A percentile compares a stretch with the other conserved stretches of the same genome.
Evolutionary conservation across 2,888 invertebrate species (phyloP).

Genomic region (Netelia inedita): DNA sequence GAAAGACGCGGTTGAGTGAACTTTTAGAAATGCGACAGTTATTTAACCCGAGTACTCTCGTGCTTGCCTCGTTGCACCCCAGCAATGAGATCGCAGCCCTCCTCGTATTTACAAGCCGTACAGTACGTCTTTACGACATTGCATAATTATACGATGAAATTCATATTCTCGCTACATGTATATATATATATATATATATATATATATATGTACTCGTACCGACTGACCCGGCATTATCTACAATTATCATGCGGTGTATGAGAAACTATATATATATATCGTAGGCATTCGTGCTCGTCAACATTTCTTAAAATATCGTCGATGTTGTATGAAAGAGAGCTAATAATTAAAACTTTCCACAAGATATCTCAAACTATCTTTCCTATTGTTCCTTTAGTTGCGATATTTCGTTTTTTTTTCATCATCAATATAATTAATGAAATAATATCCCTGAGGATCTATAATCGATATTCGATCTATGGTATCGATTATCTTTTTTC

Average conservation of each 20-base stretch:
- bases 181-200: neutral
- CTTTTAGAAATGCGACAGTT: slow-evolving; percentile 33
- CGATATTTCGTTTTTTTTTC: neutral
- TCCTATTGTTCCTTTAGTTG: neutral
- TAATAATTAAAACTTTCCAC: slow-evolving; percentile 59
- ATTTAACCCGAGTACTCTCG: neutral
- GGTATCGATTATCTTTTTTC: no score
- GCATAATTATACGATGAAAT: slow-evolving; percentile 47
- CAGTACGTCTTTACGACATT: slow-evolving; percentile 24
- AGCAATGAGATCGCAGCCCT: slow-evolving; percentile 1
- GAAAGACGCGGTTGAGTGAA: slow-evolving; percentile 41
- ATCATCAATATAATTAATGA: neutral
- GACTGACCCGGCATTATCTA: slow-evolving; percentile 52
- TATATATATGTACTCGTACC: slow-evolving; percentile 6
- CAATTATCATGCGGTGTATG: slow-evolving; percentile 38
- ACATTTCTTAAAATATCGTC: slow-evolving; percentile 52
- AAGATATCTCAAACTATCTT: slow-evolving; percentile 14
- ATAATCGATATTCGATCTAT: neutral
- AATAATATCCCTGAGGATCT: neutral
- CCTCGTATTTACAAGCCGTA: neutral
- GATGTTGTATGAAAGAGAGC: slow-evolving; percentile 19
- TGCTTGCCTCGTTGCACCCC: neutral
- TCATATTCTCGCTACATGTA: slow-evolving; percentile 26
- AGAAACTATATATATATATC: neutral
- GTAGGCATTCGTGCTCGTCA: slow-evolving; percentile 6